These are phyloP conservation scores for Heliconius eleuchia DNA, from an alignment of 1,140 invertebrate genomes.

Conservation along the genomic window DNA sequence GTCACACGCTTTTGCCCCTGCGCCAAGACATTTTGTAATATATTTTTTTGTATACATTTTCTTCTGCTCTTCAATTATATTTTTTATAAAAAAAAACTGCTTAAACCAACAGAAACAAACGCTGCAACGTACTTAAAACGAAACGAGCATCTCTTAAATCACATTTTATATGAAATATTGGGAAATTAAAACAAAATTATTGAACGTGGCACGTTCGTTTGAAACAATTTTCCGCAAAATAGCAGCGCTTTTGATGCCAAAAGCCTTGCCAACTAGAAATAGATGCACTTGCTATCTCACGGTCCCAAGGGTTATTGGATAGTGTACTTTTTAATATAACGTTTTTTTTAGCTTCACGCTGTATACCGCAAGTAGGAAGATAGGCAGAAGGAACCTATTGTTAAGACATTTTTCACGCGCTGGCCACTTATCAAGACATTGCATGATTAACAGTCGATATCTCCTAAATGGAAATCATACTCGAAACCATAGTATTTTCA, in stretches of 20 bases:
- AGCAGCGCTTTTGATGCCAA: slow-evolving; percentile 36
- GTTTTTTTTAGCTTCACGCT: not conserved
- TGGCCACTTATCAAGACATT: too few relatives aligned
- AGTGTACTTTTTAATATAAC: not conserved
- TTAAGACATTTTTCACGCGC: not conserved
- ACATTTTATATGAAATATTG: slow-evolving; percentile 11
- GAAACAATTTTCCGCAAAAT: slow-evolving; percentile 29
- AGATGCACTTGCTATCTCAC: slow-evolving; percentile 45
- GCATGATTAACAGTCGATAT: too few relatives aligned
- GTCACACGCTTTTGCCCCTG: too few relatives aligned
- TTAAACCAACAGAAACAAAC: too few relatives aligned
- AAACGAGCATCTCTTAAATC: not conserved
- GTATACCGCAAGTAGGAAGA: not conserved
- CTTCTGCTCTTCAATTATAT: too few relatives aligned
- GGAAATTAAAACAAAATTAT: slow-evolving; percentile 9
- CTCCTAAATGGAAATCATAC: too few relatives aligned
- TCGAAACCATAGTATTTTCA: too few relatives aligned
- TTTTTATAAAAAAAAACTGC: not conserved
- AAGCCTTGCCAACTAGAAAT: slow-evolving; percentile 50
- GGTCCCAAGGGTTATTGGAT: slow-evolving; percentile 37
- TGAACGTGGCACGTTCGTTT: slow-evolving; percentile 13
- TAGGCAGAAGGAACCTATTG: not conserved
- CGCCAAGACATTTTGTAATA: too few relatives aligned
- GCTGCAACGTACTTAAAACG: too few relatives aligned
- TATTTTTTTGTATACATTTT: too few relatives aligned